Conservation (phyloP, 1,140 invertebrate genomes). For the Andricus grossulariae region DNA sequence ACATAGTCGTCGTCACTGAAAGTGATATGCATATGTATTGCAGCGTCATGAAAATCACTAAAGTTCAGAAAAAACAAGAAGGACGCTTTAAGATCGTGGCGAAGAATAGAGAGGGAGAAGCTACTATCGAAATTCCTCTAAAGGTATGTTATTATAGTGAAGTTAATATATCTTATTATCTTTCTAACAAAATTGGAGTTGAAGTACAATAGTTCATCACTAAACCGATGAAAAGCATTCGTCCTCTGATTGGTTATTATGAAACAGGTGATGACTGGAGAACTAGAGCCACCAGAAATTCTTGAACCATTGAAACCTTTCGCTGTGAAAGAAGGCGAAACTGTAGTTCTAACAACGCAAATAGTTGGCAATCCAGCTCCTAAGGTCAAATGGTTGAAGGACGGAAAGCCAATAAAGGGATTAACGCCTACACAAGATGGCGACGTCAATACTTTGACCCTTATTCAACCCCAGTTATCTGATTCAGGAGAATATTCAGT, state of each 20-base stretch:
- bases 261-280: conserved; percentile 79
- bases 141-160: conserved; percentile 77
- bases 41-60: conserved; percentile 86
- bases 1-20: conserved; percentile 84
- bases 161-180: conserved; percentile 30
- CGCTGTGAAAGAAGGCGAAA: conserved; percentile 86
- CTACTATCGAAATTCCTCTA: conserved; percentile 86
- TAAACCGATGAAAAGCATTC: not conserved
- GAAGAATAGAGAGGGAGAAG: conserved; percentile 93
- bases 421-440: conserved; percentile 80
- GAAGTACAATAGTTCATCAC: too few species aligned
- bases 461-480: conserved; percentile 80
- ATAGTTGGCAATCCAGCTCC: conserved; percentile 89
- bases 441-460: conserved; percentile 81
- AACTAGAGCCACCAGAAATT: conserved; percentile 87
- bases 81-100: conserved; percentile 92
- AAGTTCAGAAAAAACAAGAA: conserved; percentile 87
- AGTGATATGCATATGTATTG: conserved; percentile 94
- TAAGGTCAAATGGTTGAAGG: conserved; percentile 87
- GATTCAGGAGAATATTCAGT: conserved; percentile 89
- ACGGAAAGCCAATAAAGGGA: conserved; percentile 82
- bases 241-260: conserved; percentile 25
- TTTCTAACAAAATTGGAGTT: too few species aligned
- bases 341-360: conserved; percentile 84
- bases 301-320: conserved; percentile 86